phyloP scores from a whole-genome alignment of 2,797 vertebrate genomes.

The Dermochelys coriacea region DNA sequence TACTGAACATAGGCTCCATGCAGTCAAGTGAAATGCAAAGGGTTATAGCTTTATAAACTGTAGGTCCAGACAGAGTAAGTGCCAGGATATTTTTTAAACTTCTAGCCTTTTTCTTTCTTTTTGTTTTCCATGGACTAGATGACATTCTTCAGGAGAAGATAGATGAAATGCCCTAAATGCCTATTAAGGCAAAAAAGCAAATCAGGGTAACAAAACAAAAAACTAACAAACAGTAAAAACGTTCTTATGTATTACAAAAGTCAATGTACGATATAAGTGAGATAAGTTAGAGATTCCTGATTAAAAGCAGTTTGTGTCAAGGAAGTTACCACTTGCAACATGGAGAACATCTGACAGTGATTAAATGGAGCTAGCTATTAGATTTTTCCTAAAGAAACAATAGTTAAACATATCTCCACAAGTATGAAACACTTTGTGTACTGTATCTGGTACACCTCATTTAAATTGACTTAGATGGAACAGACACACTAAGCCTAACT shows the following conservation, averaged over 20 bases:
- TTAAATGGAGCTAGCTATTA: constrained; percentile 88
- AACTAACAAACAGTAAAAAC: constrained; percentile 19
- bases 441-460: constrained; percentile 90
- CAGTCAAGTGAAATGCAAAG: neutral
- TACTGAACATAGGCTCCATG: neutral
- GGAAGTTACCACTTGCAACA: constrained; percentile 80
- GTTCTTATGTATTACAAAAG: constrained; percentile 47
- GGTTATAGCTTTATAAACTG: neutral
- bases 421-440: constrained; percentile 87
- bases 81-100: neutral
- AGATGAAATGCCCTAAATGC: neutral
- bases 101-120: neutral
- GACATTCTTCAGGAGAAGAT: constrained; percentile 22
- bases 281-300: constrained; percentile 73
- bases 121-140: constrained; percentile 5
- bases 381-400: constrained; percentile 84
- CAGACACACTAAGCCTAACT: constrained; percentile 79
- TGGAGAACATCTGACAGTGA: constrained; percentile 90
- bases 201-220: neutral
- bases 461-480: constrained; percentile 90
- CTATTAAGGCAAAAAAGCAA: constrained; percentile 31
- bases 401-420: constrained; percentile 83
- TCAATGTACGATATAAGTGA: constrained; percentile 49
- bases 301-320: constrained; percentile 80
- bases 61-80: neutral